phyloP scores from a whole-genome alignment of 2,113 vertebrate genomes.

The Sander lucioperca region DNA sequence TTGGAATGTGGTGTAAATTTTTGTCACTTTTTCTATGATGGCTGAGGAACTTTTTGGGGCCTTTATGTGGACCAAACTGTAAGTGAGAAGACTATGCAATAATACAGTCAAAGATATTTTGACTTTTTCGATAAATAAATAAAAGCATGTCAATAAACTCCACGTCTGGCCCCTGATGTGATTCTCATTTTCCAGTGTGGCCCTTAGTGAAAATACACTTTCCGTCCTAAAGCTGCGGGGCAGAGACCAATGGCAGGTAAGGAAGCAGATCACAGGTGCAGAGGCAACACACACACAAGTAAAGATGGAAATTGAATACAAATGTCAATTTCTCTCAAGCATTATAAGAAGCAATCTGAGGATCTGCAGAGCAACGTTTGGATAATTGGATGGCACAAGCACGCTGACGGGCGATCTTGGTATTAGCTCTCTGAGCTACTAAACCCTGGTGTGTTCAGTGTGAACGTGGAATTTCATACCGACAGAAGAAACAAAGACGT shows the following conservation, averaged over 20 bases:
- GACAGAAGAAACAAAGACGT: constrained; percentile 10
- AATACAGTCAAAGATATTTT: too few relatives aligned
- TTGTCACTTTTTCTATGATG: too few relatives aligned
- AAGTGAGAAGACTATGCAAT: too few relatives aligned
- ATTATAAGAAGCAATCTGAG: constrained; percentile 29
- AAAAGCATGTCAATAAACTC: too few relatives aligned
- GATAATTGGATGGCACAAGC: constrained; percentile 26
- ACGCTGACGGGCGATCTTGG: neutral
- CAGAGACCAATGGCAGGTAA: neutral
- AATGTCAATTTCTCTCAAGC: constrained; percentile 55
- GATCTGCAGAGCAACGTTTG: constrained; percentile 16
- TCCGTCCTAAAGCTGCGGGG: neutral
- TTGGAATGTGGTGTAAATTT: too few relatives aligned
- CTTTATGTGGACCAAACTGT: too few relatives aligned
- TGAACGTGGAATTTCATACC: constrained; percentile 17
- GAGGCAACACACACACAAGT: neutral
- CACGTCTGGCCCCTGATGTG: too few relatives aligned
- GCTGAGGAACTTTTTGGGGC: too few relatives aligned
- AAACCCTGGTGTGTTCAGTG: constrained; percentile 7
- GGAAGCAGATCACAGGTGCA: constrained; percentile 28
- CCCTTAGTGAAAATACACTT: neutral
- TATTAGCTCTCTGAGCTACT: constrained; percentile 7
- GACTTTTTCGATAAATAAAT: too few relatives aligned
- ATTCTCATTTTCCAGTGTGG: too few relatives aligned
- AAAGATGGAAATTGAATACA: constrained; percentile 57